Evolutionary conservation across 1,140 invertebrate species (phyloP), one percentile per base, ranked within the genome.

Genomic region (Lutraria rhynchaena): DNA sequence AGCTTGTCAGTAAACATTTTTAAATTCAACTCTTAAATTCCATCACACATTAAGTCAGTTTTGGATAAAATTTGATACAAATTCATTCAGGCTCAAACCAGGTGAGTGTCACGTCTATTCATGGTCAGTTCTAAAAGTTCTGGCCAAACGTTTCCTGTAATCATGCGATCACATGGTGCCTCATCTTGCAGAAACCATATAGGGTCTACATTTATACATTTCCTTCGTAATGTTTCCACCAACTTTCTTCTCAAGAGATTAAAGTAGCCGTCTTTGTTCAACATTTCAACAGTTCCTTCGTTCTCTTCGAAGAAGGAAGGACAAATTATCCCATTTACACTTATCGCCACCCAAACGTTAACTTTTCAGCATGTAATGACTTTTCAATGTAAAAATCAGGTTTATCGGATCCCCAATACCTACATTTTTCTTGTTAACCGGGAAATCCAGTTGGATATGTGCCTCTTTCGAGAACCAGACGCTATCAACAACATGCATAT

Each of bases 191-290:
- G 35, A 67, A 67, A 67, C 63, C 63, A 67, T 22, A 46, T 44
- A 41, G 7, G 3, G 63, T n/a, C 41, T 44, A 67, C n/a, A 37
- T 67, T 44, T 22, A 67, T 19, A 37, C 4, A 19, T 22, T 46
- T 67, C 63, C 35, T 67, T n/a, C 22, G 35, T n/a, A 37, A 67
- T 17, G 63, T 27, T 35, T 31, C 31, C 3, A 67, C 22, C 7
- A 67, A 67, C 22, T 44, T 37, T 46, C 29, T 67, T 17, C 44
- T 67, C 33, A 67, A 9, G 3, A 67, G 13, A 67, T 37, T 67
- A 3, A 41, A n/a, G 63, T 67, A 67, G 63, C 63, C 31, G 44
- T 37, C 63, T n/a, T 67, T 67, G 44, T 67, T 67, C n/a, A 67
- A 9, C 5, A n/a, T 67, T 41, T 37, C 41, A 41, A 46, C 63